phyloP scores from a whole-genome alignment of 2,797 vertebrate species.

The Gymnodraco acuticeps region DNA sequence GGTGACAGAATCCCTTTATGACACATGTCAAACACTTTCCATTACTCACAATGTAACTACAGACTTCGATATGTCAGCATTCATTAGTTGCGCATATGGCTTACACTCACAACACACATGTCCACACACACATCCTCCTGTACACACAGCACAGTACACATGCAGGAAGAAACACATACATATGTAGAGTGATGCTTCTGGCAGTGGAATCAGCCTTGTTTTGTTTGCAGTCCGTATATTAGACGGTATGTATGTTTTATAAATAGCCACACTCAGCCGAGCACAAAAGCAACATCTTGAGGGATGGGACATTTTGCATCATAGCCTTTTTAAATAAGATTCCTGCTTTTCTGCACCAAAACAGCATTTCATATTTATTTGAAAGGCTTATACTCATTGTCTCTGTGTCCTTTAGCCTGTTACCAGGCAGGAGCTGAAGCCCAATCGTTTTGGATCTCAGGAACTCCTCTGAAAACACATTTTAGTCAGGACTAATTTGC shows the following conservation, averaged over 20 bases:
- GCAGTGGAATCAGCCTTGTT: not conserved
- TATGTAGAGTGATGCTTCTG: slow-evolving; percentile 2
- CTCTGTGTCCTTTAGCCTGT: not conserved
- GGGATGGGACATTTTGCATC: slow-evolving; percentile 1
- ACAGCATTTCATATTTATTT: not conserved
- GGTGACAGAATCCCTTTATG: slow-evolving; percentile 20
- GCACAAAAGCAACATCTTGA: not conserved
- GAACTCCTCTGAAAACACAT: not conserved
- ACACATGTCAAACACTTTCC: slow-evolving; percentile 1
- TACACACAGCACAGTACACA: not conserved
- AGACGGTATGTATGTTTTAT: not conserved
- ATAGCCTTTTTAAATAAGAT: not conserved
- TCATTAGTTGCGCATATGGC: not conserved
- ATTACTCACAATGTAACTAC: slow-evolving; percentile 2
- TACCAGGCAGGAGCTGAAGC: not conserved
- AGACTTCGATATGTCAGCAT: not conserved
- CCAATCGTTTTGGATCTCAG: too few species aligned
- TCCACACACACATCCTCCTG: not conserved
- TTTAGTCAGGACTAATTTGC: too few species aligned
- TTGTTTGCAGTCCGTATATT: not conserved
- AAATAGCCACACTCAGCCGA: slow-evolving; percentile 12
- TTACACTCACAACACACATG: slow-evolving; percentile 9
- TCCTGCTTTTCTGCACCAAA: not conserved
- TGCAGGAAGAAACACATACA: slow-evolving; percentile 3
- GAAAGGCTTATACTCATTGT: not conserved